phyloP scores from a whole-genome alignment of 2,113 vertebrate genomes.

The Irena cyanogastra region DNA sequence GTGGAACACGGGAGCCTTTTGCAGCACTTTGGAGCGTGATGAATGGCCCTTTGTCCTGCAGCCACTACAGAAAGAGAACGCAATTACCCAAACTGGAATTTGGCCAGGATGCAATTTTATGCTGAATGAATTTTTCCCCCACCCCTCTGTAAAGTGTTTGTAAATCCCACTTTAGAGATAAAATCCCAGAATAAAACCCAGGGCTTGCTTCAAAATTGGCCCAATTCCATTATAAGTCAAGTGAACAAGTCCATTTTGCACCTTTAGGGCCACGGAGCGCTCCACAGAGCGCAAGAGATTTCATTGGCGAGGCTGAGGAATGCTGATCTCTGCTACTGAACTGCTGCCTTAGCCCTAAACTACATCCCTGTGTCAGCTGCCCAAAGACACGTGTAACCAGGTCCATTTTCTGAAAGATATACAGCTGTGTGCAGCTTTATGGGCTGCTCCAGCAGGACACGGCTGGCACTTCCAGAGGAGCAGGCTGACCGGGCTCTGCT shows the following conservation, averaged over 20 bases:
- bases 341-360: background rate
- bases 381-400: conserved; percentile 41
- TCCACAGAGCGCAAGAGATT: background rate
- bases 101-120: conserved; percentile 44
- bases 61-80: conserved; percentile 45
- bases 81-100: conserved; percentile 62
- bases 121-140: background rate
- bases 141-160: background rate
- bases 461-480: conserved; percentile 43
- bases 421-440: conserved; percentile 37
- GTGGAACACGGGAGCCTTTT: conserved; percentile 37
- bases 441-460: conserved; percentile 29
- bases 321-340: background rate
- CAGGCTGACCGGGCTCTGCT: conserved; percentile 30
- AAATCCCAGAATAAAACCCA: conserved; percentile 47
- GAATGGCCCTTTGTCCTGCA: conserved; percentile 58
- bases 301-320: background rate
- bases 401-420: conserved; percentile 55
- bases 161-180: conserved; percentile 58
- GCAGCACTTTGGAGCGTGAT: conserved; percentile 52
- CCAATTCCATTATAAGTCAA: conserved; percentile 37
- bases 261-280: background rate
- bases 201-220: background rate
- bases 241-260: conserved; percentile 45
- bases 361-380: conserved; percentile 15